Percentiles rank a stretch among this genome's conserved stretches.
phyloP scores from a whole-genome alignment of 2,113 vertebrate genomes.

The Terrapene triunguis region DNA sequence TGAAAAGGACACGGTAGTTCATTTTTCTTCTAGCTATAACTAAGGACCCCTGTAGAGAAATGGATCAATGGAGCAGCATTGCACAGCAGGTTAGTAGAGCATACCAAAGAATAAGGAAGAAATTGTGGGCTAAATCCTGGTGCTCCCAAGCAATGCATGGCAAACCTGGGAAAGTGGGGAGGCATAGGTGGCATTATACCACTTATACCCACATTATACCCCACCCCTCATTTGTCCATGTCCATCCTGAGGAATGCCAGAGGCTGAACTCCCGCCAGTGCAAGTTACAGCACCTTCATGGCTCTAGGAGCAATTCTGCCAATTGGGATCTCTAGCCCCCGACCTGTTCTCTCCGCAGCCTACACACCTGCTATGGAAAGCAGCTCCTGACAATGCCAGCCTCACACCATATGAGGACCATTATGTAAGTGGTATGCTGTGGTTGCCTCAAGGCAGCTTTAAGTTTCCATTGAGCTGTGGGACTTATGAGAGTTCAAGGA shows the following conservation, averaged over 20 bases:
- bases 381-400: not conserved
- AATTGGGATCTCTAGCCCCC: not conserved
- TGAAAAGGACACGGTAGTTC: not conserved
- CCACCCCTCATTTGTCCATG: not conserved
- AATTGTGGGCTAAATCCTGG: not conserved
- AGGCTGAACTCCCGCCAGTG: not conserved
- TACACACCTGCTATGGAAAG: not conserved
- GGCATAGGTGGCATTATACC: too few species aligned
- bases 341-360: not conserved
- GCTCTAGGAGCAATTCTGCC: not conserved
- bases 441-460: not conserved
- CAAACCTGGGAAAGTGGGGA: not conserved
- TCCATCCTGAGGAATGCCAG: not conserved
- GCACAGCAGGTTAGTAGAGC: not conserved
- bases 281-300: not conserved
- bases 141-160: not conserved
- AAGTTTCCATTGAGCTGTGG: constrained; percentile 5
- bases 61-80: not conserved
- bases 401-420: not conserved
- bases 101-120: not conserved
- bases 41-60: not conserved
- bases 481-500: constrained; percentile 25
- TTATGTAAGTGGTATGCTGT: not conserved
- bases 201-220: too few species aligned
- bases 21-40: not conserved